Evolutionary conservation across 1,140 invertebrate species (phyloP).

Genomic region (Condylostylus longicornis): DNA sequence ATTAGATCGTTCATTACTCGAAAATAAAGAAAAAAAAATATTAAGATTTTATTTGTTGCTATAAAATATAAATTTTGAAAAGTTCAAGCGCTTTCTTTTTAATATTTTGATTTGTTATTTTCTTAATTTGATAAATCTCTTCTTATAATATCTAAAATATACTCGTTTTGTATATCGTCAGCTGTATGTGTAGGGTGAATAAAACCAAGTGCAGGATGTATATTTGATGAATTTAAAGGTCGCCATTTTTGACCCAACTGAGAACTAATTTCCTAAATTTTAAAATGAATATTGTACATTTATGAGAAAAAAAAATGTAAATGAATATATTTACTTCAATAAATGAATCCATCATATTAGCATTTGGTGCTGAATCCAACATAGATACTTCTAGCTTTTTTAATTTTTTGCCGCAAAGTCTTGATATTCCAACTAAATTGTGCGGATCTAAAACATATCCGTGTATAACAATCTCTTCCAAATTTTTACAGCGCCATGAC

Average conservation of each 20-base stretch:
- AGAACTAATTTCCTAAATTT: slow-evolving; percentile 32
- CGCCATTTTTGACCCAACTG: slow-evolving; percentile 32
- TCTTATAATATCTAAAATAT: slow-evolving; percentile 24
- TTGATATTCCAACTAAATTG: slow-evolving; percentile 52
- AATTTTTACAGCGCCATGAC: slow-evolving; percentile 55
- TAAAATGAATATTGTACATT: background rate
- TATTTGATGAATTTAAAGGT: slow-evolving; percentile 22
- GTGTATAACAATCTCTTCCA: slow-evolving; percentile 49
- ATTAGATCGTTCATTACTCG: no score
- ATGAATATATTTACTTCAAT: slow-evolving; percentile 16
- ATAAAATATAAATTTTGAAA: no score
- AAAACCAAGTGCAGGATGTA: slow-evolving; percentile 30
- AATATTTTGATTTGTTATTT: no score
- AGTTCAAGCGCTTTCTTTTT: no score
- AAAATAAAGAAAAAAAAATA: no score
- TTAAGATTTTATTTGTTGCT: no score
- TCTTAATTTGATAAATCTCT: slow-evolving; percentile 14
- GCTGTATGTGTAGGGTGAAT: slow-evolving; percentile 13
- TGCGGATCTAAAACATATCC: slow-evolving; percentile 33
- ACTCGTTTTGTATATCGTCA: slow-evolving; percentile 24
- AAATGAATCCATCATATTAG: slow-evolving; percentile 12
- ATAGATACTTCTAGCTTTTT: slow-evolving; percentile 47
- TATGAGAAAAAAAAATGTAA: background rate
- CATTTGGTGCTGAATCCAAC: slow-evolving; percentile 31
- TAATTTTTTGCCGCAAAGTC: slow-evolving; percentile 44